Percentiles rank a stretch among this genome's conserved stretches.
Conservation (phyloP, 2,113 vertebrate genomes). For the Nettapus auritus region DNA sequence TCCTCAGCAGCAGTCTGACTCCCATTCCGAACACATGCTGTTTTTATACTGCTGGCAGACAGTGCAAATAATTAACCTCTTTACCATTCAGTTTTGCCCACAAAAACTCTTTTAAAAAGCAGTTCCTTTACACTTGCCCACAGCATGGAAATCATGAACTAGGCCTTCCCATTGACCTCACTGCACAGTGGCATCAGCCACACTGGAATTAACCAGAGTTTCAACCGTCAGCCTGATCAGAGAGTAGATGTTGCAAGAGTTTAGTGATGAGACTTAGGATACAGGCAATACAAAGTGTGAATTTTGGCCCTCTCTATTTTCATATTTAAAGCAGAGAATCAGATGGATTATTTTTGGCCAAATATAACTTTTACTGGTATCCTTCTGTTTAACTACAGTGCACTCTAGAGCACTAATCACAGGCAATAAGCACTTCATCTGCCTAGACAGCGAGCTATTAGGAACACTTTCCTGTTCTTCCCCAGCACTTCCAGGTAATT, state of each 20-base stretch:
- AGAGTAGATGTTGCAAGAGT: neutral
- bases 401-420: neutral
- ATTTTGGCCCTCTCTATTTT: neutral
- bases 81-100: constrained; percentile 2
- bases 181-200: neutral
- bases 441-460: neutral
- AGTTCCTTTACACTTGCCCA: neutral
- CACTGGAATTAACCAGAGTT: neutral
- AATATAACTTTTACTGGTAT: neutral
- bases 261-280: neutral
- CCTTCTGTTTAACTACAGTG: neutral
- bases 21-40: neutral
- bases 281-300: neutral
- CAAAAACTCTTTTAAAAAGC: neutral
- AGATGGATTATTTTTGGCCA: neutral
- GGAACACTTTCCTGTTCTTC: neutral
- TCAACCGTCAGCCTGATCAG: neutral
- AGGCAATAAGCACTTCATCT: neutral
- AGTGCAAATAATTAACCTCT: constrained; percentile 57
- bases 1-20: constrained; percentile 48
- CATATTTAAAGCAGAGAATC: neutral
- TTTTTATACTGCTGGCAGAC: constrained; percentile 9
- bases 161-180: neutral
- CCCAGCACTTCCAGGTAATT: neutral
- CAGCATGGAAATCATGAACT: neutral